These are phyloP conservation scores for Drosophila emarginata DNA, from an alignment of 2,888 invertebrate genomes.

Conservation along the genomic window DNA sequence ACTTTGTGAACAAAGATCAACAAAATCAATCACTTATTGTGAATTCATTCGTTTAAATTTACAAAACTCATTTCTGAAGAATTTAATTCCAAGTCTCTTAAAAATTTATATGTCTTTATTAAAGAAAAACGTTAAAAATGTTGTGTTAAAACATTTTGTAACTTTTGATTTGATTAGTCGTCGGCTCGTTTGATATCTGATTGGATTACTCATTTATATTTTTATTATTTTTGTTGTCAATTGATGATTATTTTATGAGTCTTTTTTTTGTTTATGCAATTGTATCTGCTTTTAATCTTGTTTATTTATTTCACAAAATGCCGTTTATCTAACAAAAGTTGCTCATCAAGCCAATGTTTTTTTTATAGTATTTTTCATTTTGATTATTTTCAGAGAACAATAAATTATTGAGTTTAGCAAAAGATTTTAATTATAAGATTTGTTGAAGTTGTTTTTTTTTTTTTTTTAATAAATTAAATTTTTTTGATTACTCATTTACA, in stretches of 20 bases:
- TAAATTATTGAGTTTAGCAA: too few species aligned
- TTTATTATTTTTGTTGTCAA: constrained; percentile 8
- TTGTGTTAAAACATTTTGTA: not conserved
- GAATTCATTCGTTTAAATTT: too few species aligned
- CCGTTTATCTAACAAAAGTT: not conserved
- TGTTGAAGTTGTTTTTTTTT: not conserved
- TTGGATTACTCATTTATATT: constrained; percentile 9
- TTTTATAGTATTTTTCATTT: not conserved
- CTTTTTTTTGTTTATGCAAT: constrained; percentile 9
- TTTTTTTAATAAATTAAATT: too few species aligned
- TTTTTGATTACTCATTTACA: too few species aligned
- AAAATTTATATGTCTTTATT: not conserved
- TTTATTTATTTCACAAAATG: not conserved
- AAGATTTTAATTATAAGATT: not conserved
- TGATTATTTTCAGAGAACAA: not conserved
- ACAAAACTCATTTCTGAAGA: too few species aligned
- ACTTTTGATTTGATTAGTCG: not conserved
- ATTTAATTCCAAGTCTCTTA: too few species aligned
- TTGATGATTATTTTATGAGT: constrained; percentile 7
- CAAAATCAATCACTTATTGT: too few species aligned
- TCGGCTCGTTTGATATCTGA: not conserved
- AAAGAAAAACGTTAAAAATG: not conserved
- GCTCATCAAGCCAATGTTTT: not conserved
- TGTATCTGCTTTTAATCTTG: not conserved
- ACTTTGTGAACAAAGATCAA: too few species aligned